Evolutionary conservation across 1,140 invertebrate species (phyloP).

Genomic region (Druon quercuslanigerum): DNA sequence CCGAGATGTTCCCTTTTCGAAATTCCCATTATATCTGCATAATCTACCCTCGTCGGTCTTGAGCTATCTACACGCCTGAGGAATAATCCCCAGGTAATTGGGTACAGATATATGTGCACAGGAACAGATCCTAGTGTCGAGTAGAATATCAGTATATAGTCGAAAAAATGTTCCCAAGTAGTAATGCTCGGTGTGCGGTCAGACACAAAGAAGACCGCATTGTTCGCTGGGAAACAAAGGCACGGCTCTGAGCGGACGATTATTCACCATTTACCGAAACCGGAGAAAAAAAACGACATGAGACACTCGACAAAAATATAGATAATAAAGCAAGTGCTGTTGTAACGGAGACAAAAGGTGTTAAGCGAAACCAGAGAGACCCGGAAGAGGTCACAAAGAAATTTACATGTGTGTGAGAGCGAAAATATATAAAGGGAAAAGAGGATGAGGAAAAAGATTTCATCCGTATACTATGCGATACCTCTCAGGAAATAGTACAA

Average conservation of each 20-base stretch:
- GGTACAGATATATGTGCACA: background rate
- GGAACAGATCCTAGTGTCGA: too few species aligned
- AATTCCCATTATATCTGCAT: background rate
- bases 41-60: background rate
- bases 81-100: background rate
- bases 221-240: slow-evolving; percentile 56
- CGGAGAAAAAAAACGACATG: slow-evolving; percentile 45
- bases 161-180: slow-evolving; percentile 40
- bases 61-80: background rate
- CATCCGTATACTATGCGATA: too few species aligned
- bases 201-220: slow-evolving; percentile 44
- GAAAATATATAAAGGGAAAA: background rate
- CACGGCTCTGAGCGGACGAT: slow-evolving; percentile 47
- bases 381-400: slow-evolving; percentile 11
- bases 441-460: too few species aligned
- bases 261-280: slow-evolving; percentile 55
- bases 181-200: slow-evolving; percentile 50
- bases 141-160: too few species aligned
- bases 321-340: slow-evolving; percentile 38
- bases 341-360: slow-evolving; percentile 42
- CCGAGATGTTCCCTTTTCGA: background rate
- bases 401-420: background rate
- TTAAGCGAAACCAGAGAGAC: slow-evolving; percentile 40
- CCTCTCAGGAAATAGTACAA: too few species aligned
- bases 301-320: slow-evolving; percentile 42